Evolutionary conservation across 2,888 invertebrate genomes (phyloP).

Genomic region (Neoitamus cyanurus): DNA sequence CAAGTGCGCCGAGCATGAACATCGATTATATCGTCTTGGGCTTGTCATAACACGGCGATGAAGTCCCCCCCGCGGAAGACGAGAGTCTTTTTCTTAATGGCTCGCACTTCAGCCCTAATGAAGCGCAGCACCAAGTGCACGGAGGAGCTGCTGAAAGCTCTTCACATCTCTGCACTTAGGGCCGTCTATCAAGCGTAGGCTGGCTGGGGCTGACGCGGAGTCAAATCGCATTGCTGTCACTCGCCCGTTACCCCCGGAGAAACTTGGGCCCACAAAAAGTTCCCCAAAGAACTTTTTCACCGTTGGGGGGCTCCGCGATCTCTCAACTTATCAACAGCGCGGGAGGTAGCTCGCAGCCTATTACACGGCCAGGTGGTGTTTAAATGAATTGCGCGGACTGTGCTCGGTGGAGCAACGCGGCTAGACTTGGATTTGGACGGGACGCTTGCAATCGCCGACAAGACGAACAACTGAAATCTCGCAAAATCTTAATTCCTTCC

Average conservation of each 20-base stretch:
- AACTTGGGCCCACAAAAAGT: background rate
- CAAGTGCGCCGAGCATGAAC: slow-evolving; percentile 11
- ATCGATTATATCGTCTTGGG: slow-evolving; percentile 29
- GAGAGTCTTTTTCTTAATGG: slow-evolving; percentile 36
- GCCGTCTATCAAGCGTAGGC: slow-evolving; percentile 35
- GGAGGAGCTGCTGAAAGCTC: slow-evolving; percentile 30
- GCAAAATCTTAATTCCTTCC: too few relatives aligned
- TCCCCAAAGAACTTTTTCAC: background rate
- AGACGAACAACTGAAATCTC: too few relatives aligned
- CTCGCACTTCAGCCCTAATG: slow-evolving; percentile 22
- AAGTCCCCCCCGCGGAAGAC: background rate
- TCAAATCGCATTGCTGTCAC: slow-evolving; percentile 39
- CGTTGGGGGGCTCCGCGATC: background rate
- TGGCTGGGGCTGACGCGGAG: background rate
- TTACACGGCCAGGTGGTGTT: background rate
- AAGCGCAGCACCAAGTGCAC: slow-evolving; percentile 42
- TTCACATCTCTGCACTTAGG: slow-evolving; percentile 32
- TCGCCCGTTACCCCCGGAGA: background rate
- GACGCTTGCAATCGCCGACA: too few relatives aligned
- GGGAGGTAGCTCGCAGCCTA: background rate
- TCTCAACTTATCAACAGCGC: background rate
- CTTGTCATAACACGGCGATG: slow-evolving; percentile 33
- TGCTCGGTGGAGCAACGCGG: too few relatives aligned
- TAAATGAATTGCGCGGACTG: too few relatives aligned
- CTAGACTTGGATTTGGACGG: too few relatives aligned